phyloP scores from a whole-genome alignment of 2,113 vertebrate genomes.

The Myanophis thanlyinensis region DNA sequence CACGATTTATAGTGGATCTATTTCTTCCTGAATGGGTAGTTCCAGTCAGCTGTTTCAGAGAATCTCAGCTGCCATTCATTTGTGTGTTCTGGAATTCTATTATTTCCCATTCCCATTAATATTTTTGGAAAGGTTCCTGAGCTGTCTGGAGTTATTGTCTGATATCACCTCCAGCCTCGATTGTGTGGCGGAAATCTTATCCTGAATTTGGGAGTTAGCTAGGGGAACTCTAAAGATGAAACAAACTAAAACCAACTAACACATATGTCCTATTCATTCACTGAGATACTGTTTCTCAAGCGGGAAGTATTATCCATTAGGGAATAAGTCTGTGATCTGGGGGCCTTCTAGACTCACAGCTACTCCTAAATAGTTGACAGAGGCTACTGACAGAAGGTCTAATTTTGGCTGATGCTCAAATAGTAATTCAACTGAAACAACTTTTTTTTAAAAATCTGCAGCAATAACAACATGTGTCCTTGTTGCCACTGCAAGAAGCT shows the following conservation, averaged over 20 bases:
- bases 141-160: background rate
- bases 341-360: background rate
- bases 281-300: background rate
- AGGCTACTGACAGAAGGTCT: background rate
- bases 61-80: background rate
- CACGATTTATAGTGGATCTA: background rate
- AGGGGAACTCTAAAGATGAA: background rate
- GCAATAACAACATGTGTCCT: background rate
- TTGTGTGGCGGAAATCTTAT: background rate
- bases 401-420: background rate
- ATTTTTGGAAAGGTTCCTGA: background rate
- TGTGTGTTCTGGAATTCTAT: background rate
- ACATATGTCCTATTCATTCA: background rate
- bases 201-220: background rate
- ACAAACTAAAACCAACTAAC: background rate
- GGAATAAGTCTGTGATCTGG: background rate
- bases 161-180: background rate
- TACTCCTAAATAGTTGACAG: background rate
- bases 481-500: background rate
- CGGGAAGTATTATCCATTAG: background rate
- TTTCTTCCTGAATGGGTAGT: background rate
- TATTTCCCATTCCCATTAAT: background rate
- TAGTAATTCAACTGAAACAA: background rate
- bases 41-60: background rate
- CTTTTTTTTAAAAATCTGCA: too few relatives aligned